Base-by-base conservation (phyloP, 2,113 vertebrate genomes). In the Cebidichthys violaceus region DNA sequence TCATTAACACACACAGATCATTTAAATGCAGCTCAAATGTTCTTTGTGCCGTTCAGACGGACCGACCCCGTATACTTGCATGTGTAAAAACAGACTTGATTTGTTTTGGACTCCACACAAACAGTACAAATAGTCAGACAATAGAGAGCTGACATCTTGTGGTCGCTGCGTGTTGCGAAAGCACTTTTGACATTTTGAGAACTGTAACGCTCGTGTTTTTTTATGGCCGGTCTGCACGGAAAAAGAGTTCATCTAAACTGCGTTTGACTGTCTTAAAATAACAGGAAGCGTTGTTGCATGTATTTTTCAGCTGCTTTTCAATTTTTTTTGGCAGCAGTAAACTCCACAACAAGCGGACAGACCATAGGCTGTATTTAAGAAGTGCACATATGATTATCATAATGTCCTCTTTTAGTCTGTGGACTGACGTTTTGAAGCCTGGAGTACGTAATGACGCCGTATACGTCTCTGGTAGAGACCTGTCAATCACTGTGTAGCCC, bases 71-170 rank as follows among this genome's bases (percentile, higher is more conserved):
- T 18, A 33, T 6, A 37, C 22, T 20, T 54, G 17, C n/a, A 29
- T 24, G 20, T 52, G 17, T 65, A 71, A 52, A 73, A 43, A 45
- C 62, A 33, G 15, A 73, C 17, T 35, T 22, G 13, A 50, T 67
- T 77, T 55, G 29, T 70, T 41, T 78, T 70, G 47, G 39, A n/a
- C 29, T 37, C n/a, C 62, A 57, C 27, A 68, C 68, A 18, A 78
- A 65, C 72, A 33, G 60, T 65, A 68, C 71, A 68, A 24, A 65
- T 13, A 68, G 41, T 9, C 73, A 85, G 54, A 85, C 68, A 85
- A 77, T 68, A 55, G 73, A 62, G 14, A 52, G 67, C 1, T 77
- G 78, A 77, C 43, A 39, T 77, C 68, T 60, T 81, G 78, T 67
- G 77, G 71, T 70, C 6, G 6, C 14, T 20, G 33, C 20, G 55